These are phyloP conservation scores for Papilio gigon DNA, from an alignment of 2,888 invertebrate species.

Conservation along the genomic window DNA sequence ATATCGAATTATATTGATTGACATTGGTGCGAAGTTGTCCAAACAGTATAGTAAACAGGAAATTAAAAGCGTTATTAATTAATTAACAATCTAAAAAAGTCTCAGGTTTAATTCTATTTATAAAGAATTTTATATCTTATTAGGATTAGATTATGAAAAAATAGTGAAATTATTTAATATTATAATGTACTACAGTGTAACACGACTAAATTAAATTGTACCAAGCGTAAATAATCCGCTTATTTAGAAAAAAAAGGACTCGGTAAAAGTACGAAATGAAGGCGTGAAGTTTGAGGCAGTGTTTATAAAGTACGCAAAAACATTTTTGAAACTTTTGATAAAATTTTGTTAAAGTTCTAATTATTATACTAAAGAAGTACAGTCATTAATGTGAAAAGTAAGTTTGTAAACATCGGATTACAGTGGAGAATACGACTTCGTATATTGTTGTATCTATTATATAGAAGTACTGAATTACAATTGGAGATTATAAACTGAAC, in stretches of 20 bases:
- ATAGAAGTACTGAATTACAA: too few species aligned
- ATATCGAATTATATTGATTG: too few species aligned
- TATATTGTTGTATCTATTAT: too few species aligned
- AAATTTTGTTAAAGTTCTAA: conserved; percentile 1
- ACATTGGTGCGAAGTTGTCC: too few species aligned
- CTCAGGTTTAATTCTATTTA: too few species aligned
- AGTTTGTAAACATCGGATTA: background rate
- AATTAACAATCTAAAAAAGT: too few species aligned
- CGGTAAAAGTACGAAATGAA: background rate
- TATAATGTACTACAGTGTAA: too few species aligned
- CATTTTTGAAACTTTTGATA: conserved; percentile 11
- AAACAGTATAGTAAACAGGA: background rate
- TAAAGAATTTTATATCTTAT: too few species aligned
- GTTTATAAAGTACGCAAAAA: background rate
- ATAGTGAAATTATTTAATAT: too few species aligned
- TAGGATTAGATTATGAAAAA: too few species aligned
- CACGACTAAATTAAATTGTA: background rate
- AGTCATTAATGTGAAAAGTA: background rate
- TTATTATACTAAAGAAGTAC: background rate
- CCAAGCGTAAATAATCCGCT: background rate
- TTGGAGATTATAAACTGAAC: too few species aligned
- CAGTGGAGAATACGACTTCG: too few species aligned
- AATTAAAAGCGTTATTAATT: background rate
- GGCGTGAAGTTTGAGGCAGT: background rate
- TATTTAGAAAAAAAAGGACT: background rate